Evolutionary conservation across 2,888 invertebrate species (phyloP).

Genomic region (Augochlorella aurata): DNA sequence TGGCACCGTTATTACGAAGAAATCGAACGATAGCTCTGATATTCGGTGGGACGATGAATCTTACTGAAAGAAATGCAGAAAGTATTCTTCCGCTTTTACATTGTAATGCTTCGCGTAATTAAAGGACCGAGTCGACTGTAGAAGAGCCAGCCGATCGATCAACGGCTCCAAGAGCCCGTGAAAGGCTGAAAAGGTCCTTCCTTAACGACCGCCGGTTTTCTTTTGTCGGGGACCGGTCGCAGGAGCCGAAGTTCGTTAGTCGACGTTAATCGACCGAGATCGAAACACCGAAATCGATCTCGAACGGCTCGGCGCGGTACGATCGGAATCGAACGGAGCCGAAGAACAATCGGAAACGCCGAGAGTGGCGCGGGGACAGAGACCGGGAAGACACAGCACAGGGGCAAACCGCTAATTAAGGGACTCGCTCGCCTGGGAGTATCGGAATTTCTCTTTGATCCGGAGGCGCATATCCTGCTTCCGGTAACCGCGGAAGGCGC

Average conservation of each 20-base stretch:
- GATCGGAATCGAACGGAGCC: conserved; percentile 11
- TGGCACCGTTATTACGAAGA: too few relatives aligned
- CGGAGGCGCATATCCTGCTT: conserved; percentile 11
- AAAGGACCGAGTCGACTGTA: not conserved
- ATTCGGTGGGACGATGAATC: too few relatives aligned
- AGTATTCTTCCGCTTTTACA: not conserved
- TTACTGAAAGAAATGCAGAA: too few relatives aligned
- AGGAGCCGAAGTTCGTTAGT: not conserved
- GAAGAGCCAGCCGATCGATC: not conserved
- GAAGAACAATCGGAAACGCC: not conserved
- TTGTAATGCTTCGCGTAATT: not conserved
- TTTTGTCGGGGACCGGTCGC: not conserved
- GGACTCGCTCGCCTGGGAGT: conserved; percentile 17
- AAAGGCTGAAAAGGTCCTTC: not conserved
- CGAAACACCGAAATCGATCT: not conserved
- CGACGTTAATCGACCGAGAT: not conserved
- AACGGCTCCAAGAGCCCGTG: not conserved
- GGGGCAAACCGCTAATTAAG: conserved; percentile 53
- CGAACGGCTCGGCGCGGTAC: not conserved
- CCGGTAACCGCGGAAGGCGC: conserved; percentile 7
- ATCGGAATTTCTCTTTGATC: conserved; percentile 52
- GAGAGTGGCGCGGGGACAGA: not conserved
- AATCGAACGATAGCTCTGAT: too few relatives aligned
- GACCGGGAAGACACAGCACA: not conserved
- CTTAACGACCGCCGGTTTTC: not conserved